These are phyloP conservation scores for Aelia acuminata DNA, from an alignment of 2,888 invertebrate species.

Conservation along the genomic window DNA sequence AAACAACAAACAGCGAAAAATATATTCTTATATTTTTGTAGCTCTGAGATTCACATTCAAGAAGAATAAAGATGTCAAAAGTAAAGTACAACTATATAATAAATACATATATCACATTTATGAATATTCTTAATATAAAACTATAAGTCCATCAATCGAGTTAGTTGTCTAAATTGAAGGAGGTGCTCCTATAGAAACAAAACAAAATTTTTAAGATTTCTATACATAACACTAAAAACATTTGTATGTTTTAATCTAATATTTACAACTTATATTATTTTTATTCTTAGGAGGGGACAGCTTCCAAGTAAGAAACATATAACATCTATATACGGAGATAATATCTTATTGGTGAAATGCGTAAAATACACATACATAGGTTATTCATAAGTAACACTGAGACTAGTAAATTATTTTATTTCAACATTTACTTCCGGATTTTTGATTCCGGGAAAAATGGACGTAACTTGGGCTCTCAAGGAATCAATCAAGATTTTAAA, in stretches of 20 bases:
- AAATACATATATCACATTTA: constrained; percentile 61
- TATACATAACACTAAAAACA: constrained; percentile 33
- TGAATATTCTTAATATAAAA: constrained; percentile 53
- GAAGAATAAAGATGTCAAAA: constrained; percentile 53
- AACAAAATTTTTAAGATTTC: constrained; percentile 25
- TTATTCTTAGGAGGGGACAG: constrained; percentile 47
- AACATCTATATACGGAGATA: constrained; percentile 51
- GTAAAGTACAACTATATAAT: constrained; percentile 50
- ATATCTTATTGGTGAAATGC: constrained; percentile 37
- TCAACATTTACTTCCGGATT: constrained; percentile 49
- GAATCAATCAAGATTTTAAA: neutral
- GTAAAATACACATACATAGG: constrained; percentile 43
- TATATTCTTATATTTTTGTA: constrained; percentile 52
- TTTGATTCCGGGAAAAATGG: constrained; percentile 14
- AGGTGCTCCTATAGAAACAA: constrained; percentile 47
- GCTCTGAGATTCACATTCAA: constrained; percentile 52
- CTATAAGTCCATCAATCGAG: constrained; percentile 58
- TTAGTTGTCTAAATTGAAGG: constrained; percentile 37
- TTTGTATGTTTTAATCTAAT: constrained; percentile 1
- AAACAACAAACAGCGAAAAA: constrained; percentile 58
- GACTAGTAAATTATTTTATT: constrained; percentile 39
- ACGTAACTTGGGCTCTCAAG: constrained; percentile 19
- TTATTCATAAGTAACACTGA: constrained; percentile 50
- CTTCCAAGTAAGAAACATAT: constrained; percentile 26
- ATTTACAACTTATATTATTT: constrained; percentile 38